phyloP scores from a whole-genome alignment of 2,113 vertebrate species.

The Chaenogobius annularis region DNA sequence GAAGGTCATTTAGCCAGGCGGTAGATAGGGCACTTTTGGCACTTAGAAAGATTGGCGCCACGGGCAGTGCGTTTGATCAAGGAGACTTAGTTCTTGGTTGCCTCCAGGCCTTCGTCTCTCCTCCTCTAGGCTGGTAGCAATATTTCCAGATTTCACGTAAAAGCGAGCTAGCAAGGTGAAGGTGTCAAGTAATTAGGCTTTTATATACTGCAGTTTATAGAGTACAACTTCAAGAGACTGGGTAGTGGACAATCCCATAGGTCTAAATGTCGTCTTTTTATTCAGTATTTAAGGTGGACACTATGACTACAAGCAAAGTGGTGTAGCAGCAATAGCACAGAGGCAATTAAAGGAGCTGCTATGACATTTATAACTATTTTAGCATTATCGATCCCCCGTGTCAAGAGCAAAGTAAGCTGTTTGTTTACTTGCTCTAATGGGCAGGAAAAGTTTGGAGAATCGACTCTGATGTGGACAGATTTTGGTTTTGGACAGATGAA shows the following conservation, averaged over 20 bases:
- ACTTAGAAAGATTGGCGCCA: constrained; percentile 19
- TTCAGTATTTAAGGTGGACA: not conserved
- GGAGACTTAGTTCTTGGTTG: constrained; percentile 34
- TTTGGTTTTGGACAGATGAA: not conserved
- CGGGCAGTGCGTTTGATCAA: constrained; percentile 36
- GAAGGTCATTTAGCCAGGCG: constrained; percentile 10
- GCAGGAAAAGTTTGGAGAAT: not conserved
- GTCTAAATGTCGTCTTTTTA: not conserved
- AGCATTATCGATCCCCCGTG: not conserved
- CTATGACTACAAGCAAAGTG: not conserved
- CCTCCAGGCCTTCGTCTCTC: constrained; percentile 19
- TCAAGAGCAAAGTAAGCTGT: constrained; percentile 1
- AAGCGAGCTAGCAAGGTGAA: constrained; percentile 17
- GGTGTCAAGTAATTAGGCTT: constrained; percentile 33
- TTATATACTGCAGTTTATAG: constrained; percentile 4
- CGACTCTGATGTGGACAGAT: not conserved
- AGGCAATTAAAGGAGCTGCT: constrained; percentile 1
- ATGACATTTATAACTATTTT: constrained; percentile 8
- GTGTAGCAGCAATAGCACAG: not conserved
- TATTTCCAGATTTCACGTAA: constrained; percentile 26
- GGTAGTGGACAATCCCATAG: constrained; percentile 15
- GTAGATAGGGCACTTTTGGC: not conserved
- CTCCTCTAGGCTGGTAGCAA: constrained; percentile 1
- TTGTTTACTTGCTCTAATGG: constrained; percentile 1
- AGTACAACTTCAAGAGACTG: constrained; percentile 15